Conservation (phyloP, 1,140 invertebrate genomes). For the Eufriesea mexicana region DNA sequence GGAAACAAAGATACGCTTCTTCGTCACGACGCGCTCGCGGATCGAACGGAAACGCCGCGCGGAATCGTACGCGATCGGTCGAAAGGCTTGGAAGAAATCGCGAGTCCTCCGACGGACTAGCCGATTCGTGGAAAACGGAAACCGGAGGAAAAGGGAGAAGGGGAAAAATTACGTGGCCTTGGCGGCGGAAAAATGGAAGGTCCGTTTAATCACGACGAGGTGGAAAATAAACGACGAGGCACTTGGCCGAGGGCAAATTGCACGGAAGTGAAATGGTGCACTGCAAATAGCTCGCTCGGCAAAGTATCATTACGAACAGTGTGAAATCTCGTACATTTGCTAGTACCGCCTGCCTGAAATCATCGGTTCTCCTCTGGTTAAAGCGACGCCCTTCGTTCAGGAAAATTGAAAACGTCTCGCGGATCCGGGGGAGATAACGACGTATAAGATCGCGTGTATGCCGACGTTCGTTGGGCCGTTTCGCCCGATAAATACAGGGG, state of each 20-base stretch:
- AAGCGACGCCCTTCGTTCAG: slow-evolving; percentile 8
- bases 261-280: slow-evolving; percentile 17
- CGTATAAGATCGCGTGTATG: neutral
- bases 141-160: too few species aligned
- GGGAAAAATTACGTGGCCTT: neutral
- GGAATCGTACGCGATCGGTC: neutral
- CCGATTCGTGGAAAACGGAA: too few species aligned
- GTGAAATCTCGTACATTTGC: slow-evolving; percentile 50
- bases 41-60: neutral
- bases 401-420: slow-evolving; percentile 50
- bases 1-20: slow-evolving; percentile 50
- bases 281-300: slow-evolving; percentile 30
- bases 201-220: neutral
- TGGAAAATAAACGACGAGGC: neutral
- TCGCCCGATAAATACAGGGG: too few species aligned
- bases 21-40: slow-evolving; percentile 31
- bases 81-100: too few species aligned
- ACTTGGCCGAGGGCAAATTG: slow-evolving; percentile 16
- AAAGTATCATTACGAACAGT: slow-evolving; percentile 48
- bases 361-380: slow-evolving; percentile 21
- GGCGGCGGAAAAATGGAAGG: neutral
- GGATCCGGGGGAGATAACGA: neutral
- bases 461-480: neutral
- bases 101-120: too few species aligned
- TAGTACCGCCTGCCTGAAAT: slow-evolving; percentile 19